Evolutionary conservation across 2,888 invertebrate species (phyloP).

Genomic region (Junonia oenone): DNA sequence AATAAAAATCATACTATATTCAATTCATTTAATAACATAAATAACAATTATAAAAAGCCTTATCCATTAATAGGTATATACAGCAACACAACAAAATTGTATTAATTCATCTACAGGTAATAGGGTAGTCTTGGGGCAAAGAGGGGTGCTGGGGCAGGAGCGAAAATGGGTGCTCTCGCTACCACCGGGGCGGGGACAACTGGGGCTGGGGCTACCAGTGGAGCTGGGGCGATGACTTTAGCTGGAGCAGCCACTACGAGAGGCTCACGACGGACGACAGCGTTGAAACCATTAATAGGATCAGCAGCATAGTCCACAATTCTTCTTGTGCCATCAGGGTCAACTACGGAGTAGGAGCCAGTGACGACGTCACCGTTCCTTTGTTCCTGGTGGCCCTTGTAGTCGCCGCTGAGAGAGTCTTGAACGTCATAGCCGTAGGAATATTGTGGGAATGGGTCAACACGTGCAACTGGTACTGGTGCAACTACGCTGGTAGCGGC

Average conservation of each 20-base stretch:
- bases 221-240: constrained; percentile 44
- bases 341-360: constrained; percentile 76
- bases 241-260: constrained; percentile 47
- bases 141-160: constrained; percentile 36
- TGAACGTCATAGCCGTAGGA: constrained; percentile 80
- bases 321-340: constrained; percentile 78
- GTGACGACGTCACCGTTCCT: constrained; percentile 79
- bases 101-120: constrained; percentile 69
- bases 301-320: constrained; percentile 79
- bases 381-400: constrained; percentile 78
- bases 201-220: constrained; percentile 39
- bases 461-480: constrained; percentile 54
- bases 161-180: constrained; percentile 40
- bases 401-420: constrained; percentile 79
- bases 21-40: constrained; percentile 58
- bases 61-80: constrained; percentile 40
- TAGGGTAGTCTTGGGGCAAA: constrained; percentile 55
- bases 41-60: constrained; percentile 61
- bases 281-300: constrained; percentile 77
- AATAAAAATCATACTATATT: constrained; percentile 30
- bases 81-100: constrained; percentile 68
- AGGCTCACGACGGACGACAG: constrained; percentile 77
- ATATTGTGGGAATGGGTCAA: constrained; percentile 75
- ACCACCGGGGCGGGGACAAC: constrained; percentile 40
- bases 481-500: constrained; percentile 59